Conservation (phyloP, 2,113 vertebrate genomes). For the Poicephalus gulielmi region DNA sequence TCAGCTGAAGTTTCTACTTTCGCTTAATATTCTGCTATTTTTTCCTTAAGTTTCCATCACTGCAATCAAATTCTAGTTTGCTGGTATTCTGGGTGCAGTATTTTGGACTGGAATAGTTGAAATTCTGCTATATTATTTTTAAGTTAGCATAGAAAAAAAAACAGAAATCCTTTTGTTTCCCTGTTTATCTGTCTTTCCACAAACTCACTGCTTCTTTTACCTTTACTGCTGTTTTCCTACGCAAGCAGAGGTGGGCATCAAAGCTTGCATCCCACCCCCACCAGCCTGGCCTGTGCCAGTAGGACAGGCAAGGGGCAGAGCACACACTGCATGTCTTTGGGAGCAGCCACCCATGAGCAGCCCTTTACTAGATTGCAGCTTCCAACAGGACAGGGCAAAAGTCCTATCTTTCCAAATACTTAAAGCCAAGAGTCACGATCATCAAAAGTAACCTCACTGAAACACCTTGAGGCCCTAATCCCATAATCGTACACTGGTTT, state of each 20-base stretch:
- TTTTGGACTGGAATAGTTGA: neutral
- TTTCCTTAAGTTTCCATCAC: neutral
- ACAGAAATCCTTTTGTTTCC: neutral
- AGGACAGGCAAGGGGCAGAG: neutral
- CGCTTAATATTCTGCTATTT: neutral
- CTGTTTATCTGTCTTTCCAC: neutral
- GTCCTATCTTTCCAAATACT: neutral
- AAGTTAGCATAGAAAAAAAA: neutral
- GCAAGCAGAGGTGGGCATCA: neutral
- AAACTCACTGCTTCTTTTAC: neutral
- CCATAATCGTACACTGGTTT: neutral
- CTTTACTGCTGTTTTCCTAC: neutral
- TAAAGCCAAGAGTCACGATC: neutral
- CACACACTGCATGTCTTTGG: rapidly evolving
- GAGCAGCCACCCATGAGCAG: rapidly evolving
- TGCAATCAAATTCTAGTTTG: neutral
- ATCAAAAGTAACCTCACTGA: neutral
- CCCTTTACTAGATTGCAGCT: neutral
- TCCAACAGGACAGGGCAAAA: neutral
- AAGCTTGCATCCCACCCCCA: rapidly evolving
- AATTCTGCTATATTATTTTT: neutral
- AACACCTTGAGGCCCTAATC: neutral
- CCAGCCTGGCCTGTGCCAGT: rapidly evolving
- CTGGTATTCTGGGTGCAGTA: neutral
- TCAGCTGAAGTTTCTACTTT: neutral